Evolutionary conservation across 2,797 vertebrate species (phyloP).

Genomic region (Kryptopterus vitreolus): DNA sequence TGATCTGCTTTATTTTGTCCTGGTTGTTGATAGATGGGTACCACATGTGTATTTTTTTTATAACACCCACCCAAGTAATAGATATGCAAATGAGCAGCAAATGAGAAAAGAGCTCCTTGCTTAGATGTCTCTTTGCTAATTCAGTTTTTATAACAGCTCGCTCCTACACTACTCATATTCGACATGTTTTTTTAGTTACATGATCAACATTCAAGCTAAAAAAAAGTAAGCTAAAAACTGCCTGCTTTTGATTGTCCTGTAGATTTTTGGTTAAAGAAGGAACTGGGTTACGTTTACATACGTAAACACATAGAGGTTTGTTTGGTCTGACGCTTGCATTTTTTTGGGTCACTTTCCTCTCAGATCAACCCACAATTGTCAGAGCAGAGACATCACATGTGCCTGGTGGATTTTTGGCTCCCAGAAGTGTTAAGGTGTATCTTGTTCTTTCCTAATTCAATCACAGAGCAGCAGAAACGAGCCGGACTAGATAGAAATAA

Average conservation of each 20-base stretch:
- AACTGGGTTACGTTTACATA: not conserved
- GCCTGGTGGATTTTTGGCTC: slow-evolving; percentile 4
- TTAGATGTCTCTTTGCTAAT: not conserved
- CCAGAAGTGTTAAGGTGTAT: not conserved
- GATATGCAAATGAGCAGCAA: not conserved
- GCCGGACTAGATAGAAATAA: not conserved
- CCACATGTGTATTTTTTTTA: not conserved
- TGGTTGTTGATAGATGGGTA: not conserved
- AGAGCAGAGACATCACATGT: not conserved
- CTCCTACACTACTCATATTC: not conserved
- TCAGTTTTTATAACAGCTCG: not conserved
- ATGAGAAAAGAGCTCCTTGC: not conserved
- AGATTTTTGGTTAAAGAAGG: not conserved
- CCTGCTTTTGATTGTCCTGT: not conserved
- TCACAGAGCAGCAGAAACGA: slow-evolving; percentile 10
- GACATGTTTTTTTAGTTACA: not conserved
- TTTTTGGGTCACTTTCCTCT: slow-evolving; percentile 3
- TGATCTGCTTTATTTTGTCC: not conserved
- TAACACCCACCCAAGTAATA: not conserved
- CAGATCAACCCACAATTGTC: slow-evolving; percentile 16
- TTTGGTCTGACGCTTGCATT: not conserved
- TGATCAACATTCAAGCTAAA: not conserved
- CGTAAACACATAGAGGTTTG: not conserved
- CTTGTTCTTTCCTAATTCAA: slow-evolving; percentile 9
- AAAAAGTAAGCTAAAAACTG: no score